Evolutionary conservation across 35 echinoderm and acorn worm genomes (phyloP).

Genomic region (Holothuria glaberrima): DNA sequence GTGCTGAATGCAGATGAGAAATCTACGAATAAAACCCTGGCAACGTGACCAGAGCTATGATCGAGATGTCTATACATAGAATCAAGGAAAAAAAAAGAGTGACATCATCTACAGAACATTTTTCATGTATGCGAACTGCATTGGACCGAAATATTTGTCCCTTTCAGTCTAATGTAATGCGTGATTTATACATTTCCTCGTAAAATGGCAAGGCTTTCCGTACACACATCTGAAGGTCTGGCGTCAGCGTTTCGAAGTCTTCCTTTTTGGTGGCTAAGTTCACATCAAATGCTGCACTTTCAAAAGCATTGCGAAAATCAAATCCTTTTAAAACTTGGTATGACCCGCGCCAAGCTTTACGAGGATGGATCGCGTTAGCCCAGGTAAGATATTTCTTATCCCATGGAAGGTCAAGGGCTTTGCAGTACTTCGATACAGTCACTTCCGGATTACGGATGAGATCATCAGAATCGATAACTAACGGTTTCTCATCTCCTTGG

Average conservation of each 20-base stretch:
- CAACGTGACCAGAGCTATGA: too few species aligned
- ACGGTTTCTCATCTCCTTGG: not conserved
- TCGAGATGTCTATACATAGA: too few species aligned
- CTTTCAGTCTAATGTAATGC: not conserved
- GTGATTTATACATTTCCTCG: slow-evolving; percentile 1
- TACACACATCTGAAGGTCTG: slow-evolving; percentile 1
- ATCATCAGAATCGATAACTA: not conserved
- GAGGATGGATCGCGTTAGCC: not conserved
- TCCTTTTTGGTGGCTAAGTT: not conserved
- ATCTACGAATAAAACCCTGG: too few species aligned
- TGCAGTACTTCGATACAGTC: not conserved
- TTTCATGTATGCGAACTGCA: too few species aligned
- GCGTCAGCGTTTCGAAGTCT: not conserved
- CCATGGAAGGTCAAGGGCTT: not conserved
- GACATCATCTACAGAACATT: too few species aligned
- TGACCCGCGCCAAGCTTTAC: slow-evolving; percentile 3
- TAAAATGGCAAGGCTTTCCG: slow-evolving; percentile 1
- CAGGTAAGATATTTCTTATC: slow-evolving; percentile 15
- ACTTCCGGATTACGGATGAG: not conserved
- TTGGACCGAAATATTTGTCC: too few species aligned
- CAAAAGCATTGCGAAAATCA: not conserved
- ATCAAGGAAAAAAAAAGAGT: too few species aligned
- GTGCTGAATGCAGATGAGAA: too few species aligned
- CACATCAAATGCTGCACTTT: not conserved
- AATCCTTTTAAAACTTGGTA: slow-evolving; percentile 23